phyloP scores from a whole-genome alignment of 2,113 vertebrate genomes.

The Channa argus region DNA sequence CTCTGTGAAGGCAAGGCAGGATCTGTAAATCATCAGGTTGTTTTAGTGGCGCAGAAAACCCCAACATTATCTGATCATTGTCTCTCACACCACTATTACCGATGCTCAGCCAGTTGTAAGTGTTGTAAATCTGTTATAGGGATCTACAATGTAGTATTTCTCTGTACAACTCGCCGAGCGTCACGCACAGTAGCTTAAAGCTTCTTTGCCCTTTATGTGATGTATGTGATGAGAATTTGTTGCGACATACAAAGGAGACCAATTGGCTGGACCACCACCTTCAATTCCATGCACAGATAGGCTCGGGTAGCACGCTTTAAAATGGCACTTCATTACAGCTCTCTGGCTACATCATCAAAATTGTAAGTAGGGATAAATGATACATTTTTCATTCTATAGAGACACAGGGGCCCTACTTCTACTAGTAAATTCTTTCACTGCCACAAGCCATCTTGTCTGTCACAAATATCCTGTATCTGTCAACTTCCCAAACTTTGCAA shows the following conservation, averaged over 20 bases:
- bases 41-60: constrained; percentile 35
- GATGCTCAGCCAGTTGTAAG: constrained; percentile 41
- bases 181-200: background rate
- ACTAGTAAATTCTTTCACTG: background rate
- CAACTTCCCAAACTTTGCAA: too few species aligned
- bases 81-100: constrained; percentile 42
- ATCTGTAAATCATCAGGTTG: constrained; percentile 63
- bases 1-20: constrained; percentile 2
- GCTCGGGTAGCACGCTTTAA: background rate
- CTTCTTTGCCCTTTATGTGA: constrained; percentile 5
- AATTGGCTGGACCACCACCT: background rate
- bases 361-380: background rate
- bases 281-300: background rate
- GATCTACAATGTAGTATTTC: constrained; percentile 44
- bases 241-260: background rate
- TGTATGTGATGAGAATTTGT: constrained; percentile 7
- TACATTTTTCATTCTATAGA: background rate
- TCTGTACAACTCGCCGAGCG: background rate
- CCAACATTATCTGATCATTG: constrained; percentile 58
- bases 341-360: background rate
- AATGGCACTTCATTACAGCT: background rate
- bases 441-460: too few species aligned
- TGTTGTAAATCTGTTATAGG: constrained; percentile 57
- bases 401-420: background rate
- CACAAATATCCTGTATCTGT: too few species aligned